These are phyloP conservation scores for Dicycla oo DNA, from an alignment of 2,888 invertebrate genomes.

Conservation along the genomic window DNA sequence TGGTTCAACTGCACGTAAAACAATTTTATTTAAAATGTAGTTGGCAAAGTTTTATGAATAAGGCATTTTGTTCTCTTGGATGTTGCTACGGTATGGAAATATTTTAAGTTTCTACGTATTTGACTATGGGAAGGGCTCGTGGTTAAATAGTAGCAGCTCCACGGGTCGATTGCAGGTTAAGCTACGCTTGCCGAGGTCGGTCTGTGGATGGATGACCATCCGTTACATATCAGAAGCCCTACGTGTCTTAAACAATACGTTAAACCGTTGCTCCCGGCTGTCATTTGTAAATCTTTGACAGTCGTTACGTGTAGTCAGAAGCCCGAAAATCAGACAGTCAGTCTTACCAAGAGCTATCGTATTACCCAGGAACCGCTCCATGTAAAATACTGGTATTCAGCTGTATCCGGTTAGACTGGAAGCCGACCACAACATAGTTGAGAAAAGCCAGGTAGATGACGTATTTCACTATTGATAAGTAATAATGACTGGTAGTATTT, in stretches of 20 bases:
- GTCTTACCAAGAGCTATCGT: neutral
- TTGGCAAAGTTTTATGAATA: conserved; percentile 19
- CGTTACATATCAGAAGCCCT: neutral
- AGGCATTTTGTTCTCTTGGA: conserved; percentile 13
- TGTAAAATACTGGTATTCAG: too few relatives aligned
- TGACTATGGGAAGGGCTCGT: neutral
- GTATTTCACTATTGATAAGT: neutral
- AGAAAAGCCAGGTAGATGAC: too few relatives aligned
- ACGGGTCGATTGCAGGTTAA: neutral
- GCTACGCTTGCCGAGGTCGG: neutral
- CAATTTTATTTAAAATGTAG: conserved; percentile 23
- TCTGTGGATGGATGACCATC: neutral
- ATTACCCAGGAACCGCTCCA: too few relatives aligned
- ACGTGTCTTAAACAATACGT: neutral
- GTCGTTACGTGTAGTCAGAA: neutral
- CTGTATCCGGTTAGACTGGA: too few relatives aligned
- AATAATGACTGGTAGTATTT: neutral
- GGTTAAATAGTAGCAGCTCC: neutral
- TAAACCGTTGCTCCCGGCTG: neutral
- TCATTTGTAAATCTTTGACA: neutral
- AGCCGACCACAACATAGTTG: too few relatives aligned
- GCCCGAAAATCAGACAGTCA: neutral
- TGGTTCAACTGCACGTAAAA: conserved; percentile 15
- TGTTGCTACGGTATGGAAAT: neutral
- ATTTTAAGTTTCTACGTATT: neutral